Evolutionary conservation across 2,888 invertebrate genomes (phyloP).

Genomic region (Scaptodrosophila latifasciaeformis): DNA sequence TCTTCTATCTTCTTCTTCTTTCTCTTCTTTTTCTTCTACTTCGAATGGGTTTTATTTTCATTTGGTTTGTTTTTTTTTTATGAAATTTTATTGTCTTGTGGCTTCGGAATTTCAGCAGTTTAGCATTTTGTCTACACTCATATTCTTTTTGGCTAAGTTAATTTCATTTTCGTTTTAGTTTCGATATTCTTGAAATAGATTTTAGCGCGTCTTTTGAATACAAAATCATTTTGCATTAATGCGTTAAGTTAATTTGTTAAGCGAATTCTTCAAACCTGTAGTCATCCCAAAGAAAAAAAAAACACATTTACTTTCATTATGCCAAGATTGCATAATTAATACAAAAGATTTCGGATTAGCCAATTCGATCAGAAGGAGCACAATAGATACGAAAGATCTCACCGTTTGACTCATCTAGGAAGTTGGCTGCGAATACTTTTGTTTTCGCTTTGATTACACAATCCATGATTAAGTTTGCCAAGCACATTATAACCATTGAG

Average conservation of each 20-base stretch:
- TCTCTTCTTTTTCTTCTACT: no score
- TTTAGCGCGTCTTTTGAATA: not conserved
- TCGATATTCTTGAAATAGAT: conserved; percentile 19
- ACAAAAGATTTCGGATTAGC: no score
- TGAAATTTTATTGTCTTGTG: conserved; percentile 8
- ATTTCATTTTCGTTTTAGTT: conserved; percentile 29
- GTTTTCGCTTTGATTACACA: no score
- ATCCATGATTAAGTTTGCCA: no score
- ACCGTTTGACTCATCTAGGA: no score
- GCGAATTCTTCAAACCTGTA: not conserved
- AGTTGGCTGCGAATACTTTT: no score
- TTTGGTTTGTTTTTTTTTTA: not conserved
- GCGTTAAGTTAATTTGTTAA: conserved; percentile 6
- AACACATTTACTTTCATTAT: conserved; percentile 6
- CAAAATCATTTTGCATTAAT: conserved; percentile 8
- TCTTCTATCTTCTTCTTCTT: conserved; percentile 7
- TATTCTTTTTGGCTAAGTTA: conserved; percentile 14
- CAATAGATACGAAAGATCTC: no score
- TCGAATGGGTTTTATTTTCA: no score
- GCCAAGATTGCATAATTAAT: conserved; percentile 46
- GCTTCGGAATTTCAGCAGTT: not conserved
- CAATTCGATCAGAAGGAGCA: no score
- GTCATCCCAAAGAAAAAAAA: no score
- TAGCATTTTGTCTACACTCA: conserved; percentile 11
- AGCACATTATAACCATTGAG: no score